A percentile compares a stretch with the other conserved stretches of the same genome.
Evolutionary conservation across 1,140 invertebrate genomes (phyloP).

Genomic region (Drosophila funebris): DNA sequence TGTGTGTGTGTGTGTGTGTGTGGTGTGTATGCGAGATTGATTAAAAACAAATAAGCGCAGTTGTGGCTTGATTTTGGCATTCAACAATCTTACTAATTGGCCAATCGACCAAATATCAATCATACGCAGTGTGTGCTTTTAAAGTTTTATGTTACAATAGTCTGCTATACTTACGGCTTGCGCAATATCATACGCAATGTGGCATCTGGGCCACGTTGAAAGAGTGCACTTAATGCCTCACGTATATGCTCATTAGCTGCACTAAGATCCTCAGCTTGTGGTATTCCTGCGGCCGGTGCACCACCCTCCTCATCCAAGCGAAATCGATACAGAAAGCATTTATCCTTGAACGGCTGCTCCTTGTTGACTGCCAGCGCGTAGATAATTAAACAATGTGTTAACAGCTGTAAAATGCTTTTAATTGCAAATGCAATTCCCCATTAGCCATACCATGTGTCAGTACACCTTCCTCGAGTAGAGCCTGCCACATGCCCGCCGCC

Average conservation of each 20-base stretch:
- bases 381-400: slow-evolving; percentile 13
- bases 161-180: slow-evolving; percentile 89
- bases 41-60: slow-evolving; percentile 26
- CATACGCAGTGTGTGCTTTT: slow-evolving; percentile 27
- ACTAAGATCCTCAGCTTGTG: slow-evolving; percentile 85
- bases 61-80: slow-evolving; percentile 18
- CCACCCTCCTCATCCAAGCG: slow-evolving; percentile 88
- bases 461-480: slow-evolving; percentile 92
- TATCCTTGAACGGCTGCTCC: slow-evolving; percentile 93
- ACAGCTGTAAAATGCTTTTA: slow-evolving; percentile 23
- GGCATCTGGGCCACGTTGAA: slow-evolving; percentile 90
- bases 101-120: slow-evolving; percentile 21
- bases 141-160: too few species aligned
- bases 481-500: slow-evolving; percentile 93
- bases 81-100: not conserved
- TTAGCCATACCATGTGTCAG: slow-evolving; percentile 88
- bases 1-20: not conserved
- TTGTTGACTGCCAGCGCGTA: slow-evolving; percentile 86
- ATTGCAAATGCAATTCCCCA: slow-evolving; percentile 2
- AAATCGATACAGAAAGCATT: slow-evolving; percentile 93
- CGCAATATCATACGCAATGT: slow-evolving; percentile 91
- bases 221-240: slow-evolving; percentile 87
- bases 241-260: slow-evolving; percentile 89
- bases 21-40: slow-evolving; percentile 27
- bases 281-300: slow-evolving; percentile 77